Conservation (phyloP, 1,140 invertebrate species). For the Papilio polyxenes region DNA sequence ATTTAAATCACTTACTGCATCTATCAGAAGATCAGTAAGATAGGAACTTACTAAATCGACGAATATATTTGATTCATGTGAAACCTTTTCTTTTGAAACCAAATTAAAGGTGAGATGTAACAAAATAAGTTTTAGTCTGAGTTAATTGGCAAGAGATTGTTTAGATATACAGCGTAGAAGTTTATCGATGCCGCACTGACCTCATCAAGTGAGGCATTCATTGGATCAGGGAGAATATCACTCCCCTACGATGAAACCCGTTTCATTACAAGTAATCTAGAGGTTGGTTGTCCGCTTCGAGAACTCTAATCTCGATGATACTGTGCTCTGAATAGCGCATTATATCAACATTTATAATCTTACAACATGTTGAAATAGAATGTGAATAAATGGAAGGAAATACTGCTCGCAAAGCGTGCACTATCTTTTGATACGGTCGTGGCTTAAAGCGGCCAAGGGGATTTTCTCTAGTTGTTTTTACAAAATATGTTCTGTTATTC, state of each 20-base stretch:
- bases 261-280: slow-evolving; percentile 37
- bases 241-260: slow-evolving; percentile 37
- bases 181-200: slow-evolving; percentile 36
- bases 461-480: slow-evolving; percentile 39
- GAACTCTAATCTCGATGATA: slow-evolving; percentile 40
- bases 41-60: too few species aligned
- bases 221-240: slow-evolving; percentile 37
- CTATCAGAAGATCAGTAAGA: not conserved
- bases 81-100: not conserved
- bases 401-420: slow-evolving; percentile 33
- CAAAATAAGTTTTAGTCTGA: slow-evolving; percentile 15
- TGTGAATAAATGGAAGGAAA: slow-evolving; percentile 35
- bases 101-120: not conserved
- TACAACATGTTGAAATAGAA: slow-evolving; percentile 32
- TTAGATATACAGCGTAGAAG: slow-evolving; percentile 32
- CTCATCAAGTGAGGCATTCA: slow-evolving; percentile 39
- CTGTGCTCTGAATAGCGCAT: slow-evolving; percentile 34
- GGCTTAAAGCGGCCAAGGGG: slow-evolving; percentile 31
- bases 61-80: not conserved
- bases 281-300: slow-evolving; percentile 36
- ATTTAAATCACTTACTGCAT: too few species aligned
- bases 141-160: slow-evolving; percentile 9
- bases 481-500: slow-evolving; percentile 29
- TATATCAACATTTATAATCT: slow-evolving; percentile 33
- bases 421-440: slow-evolving; percentile 37